These are phyloP conservation scores for Amorpha juglandis DNA, from an alignment of 2,888 invertebrate genomes.

Conservation along the genomic window DNA sequence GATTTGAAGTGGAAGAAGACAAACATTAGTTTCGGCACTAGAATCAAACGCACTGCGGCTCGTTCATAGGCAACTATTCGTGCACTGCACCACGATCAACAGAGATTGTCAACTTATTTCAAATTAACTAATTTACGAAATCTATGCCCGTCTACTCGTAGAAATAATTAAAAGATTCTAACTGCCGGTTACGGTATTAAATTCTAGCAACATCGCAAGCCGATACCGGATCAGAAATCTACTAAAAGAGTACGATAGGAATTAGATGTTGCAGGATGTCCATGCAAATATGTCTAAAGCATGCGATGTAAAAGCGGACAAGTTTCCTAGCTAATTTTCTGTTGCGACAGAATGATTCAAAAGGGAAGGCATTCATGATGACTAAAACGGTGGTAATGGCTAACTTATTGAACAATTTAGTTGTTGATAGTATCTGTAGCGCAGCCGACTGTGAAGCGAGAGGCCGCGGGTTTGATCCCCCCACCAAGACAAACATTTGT, in stretches of 20 bases:
- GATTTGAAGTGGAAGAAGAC: too few relatives aligned
- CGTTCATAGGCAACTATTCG: too few relatives aligned
- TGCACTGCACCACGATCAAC: too few relatives aligned
- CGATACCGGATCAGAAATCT: conserved; percentile 3
- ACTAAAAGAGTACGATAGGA: conserved; percentile 29
- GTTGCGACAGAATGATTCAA: not conserved
- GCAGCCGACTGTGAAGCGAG: too few relatives aligned
- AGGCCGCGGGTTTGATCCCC: too few relatives aligned
- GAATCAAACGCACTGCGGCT: too few relatives aligned
- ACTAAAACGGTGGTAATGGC: not conserved
- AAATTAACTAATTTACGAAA: not conserved
- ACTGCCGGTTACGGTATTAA: not conserved
- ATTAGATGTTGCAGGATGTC: conserved; percentile 12
- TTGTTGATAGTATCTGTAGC: too few relatives aligned
- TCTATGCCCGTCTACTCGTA: not conserved
- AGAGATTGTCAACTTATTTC: not conserved
- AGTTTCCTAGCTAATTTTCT: not conserved
- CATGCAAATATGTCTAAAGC: not conserved
- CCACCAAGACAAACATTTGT: too few relatives aligned
- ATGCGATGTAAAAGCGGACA: not conserved
- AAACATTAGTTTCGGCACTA: too few relatives aligned
- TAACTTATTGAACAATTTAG: not conserved
- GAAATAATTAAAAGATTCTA: not conserved
- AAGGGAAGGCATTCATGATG: not conserved
- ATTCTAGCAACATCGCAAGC: not conserved